Conservation (phyloP, 2,113 vertebrate genomes). For the Passer domesticus region DNA sequence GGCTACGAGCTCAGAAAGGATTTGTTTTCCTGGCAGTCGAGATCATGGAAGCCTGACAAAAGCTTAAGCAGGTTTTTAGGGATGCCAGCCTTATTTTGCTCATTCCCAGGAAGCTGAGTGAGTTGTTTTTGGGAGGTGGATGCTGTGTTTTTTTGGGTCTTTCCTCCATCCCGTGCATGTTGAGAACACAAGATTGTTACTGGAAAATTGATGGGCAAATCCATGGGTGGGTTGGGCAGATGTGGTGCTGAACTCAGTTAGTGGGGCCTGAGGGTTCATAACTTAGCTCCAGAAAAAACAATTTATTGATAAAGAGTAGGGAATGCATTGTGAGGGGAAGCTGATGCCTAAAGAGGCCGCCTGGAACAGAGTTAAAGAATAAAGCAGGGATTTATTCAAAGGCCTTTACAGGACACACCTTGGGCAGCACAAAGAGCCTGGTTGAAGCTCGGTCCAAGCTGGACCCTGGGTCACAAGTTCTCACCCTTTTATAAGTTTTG, state of each 20-base stretch:
- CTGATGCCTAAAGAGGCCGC: background rate
- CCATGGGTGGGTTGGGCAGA: background rate
- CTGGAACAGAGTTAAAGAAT: background rate
- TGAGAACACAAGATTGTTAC: background rate
- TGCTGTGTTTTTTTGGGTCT: background rate
- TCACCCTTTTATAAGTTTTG: background rate
- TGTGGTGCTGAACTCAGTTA: background rate
- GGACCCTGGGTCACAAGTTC: rapidly evolving
- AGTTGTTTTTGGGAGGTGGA: background rate
- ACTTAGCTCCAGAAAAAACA: background rate
- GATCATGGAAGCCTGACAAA: background rate
- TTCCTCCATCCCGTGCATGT: rapidly evolving
- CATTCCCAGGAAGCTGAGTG: background rate
- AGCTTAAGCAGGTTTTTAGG: background rate
- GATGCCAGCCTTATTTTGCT: background rate
- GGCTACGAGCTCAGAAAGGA: background rate
- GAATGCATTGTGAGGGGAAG: background rate
- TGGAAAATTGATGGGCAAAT: background rate
- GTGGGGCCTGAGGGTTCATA: background rate
- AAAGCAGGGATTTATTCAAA: background rate
- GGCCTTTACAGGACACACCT: rapidly evolving
- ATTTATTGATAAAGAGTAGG: background rate
- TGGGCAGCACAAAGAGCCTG: background rate
- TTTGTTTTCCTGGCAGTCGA: background rate
- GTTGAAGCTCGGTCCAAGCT: background rate